These are phyloP conservation scores for Zaprionus inermis DNA, from an alignment of 1,140 invertebrate species.

Conservation along the genomic window DNA sequence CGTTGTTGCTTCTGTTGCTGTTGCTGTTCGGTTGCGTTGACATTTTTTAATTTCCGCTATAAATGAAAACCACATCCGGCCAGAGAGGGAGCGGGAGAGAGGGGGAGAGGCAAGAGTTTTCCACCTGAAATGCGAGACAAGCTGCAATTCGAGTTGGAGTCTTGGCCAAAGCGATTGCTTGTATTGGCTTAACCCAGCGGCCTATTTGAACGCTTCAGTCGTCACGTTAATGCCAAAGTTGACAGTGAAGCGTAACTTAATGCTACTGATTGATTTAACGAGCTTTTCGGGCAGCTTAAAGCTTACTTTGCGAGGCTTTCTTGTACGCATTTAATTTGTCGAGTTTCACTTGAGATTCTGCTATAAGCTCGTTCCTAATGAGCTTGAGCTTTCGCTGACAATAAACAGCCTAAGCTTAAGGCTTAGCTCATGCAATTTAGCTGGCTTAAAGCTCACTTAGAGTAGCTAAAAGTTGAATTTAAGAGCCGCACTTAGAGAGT, in stretches of 20 bases:
- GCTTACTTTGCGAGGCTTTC: background rate
- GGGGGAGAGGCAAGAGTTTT: constrained; percentile 12
- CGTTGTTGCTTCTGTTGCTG: constrained; percentile 33
- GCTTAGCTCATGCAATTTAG: too few relatives aligned
- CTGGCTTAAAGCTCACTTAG: too few relatives aligned
- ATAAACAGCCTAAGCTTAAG: too few relatives aligned
- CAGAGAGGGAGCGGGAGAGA: background rate
- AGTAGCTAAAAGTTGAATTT: too few relatives aligned
- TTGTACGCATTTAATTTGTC: background rate
- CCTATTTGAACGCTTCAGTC: too few relatives aligned
- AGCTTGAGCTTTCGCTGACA: background rate
- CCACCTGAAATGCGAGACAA: constrained; percentile 6
- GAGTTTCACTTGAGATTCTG: background rate
- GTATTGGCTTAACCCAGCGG: constrained; percentile 16
- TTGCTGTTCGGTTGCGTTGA: constrained; percentile 42
- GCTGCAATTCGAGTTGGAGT: background rate
- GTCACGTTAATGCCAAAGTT: background rate
- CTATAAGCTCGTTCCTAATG: too few relatives aligned
- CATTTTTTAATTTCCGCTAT: constrained; percentile 81
- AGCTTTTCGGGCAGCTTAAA: background rate
- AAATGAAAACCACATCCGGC: constrained; percentile 73
- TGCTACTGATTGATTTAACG: background rate
- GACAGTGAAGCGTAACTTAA: background rate
- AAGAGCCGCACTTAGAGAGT: too few relatives aligned
- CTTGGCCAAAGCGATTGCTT: background rate